Evolutionary conservation across 1,140 invertebrate species (phyloP).

Genomic region (Cepaea nemoralis): DNA sequence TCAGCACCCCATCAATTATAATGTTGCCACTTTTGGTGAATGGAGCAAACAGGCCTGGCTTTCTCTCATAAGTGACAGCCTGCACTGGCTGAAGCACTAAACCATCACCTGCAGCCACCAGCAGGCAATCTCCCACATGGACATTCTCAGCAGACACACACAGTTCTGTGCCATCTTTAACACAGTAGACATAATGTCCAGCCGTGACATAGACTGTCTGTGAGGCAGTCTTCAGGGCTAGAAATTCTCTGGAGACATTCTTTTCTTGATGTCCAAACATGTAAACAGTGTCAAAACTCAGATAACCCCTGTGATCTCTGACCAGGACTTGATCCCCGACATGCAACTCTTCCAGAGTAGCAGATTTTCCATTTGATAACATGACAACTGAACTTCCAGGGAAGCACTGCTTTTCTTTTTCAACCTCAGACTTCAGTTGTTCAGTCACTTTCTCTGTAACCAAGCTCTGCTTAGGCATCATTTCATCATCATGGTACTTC

Average conservation of each 20-base stretch:
- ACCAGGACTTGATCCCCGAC: conserved; percentile 21
- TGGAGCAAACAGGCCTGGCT: conserved; percentile 21
- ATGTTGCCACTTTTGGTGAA: conserved; percentile 14
- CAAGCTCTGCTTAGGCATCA: not conserved
- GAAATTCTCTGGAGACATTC: not conserved
- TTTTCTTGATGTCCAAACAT: conserved; percentile 38
- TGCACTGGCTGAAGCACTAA: not conserved
- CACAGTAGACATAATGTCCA: conserved; percentile 32
- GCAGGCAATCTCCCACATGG: conserved; percentile 8
- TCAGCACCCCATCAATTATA: not conserved
- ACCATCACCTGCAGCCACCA: not conserved
- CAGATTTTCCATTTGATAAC: not conserved
- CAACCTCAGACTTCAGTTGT: conserved; percentile 12
- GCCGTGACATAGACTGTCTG: not conserved
- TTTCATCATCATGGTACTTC: conserved; percentile 6
- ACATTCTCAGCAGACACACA: conserved; percentile 30
- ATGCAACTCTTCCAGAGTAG: not conserved
- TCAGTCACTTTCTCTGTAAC: conserved; percentile 29
- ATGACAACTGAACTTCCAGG: conserved; percentile 12
- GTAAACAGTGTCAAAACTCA: conserved; percentile 33
- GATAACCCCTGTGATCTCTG: not conserved
- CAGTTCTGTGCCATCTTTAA: conserved; percentile 6
- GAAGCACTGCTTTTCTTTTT: conserved; percentile 30
- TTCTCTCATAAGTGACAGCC: not conserved
- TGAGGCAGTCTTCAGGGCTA: conserved; percentile 10